Evolutionary conservation across 2,113 vertebrate species (phyloP), one percentile per base, ranked within the genome.

Genomic region (Alaudala cheleensis): DNA sequence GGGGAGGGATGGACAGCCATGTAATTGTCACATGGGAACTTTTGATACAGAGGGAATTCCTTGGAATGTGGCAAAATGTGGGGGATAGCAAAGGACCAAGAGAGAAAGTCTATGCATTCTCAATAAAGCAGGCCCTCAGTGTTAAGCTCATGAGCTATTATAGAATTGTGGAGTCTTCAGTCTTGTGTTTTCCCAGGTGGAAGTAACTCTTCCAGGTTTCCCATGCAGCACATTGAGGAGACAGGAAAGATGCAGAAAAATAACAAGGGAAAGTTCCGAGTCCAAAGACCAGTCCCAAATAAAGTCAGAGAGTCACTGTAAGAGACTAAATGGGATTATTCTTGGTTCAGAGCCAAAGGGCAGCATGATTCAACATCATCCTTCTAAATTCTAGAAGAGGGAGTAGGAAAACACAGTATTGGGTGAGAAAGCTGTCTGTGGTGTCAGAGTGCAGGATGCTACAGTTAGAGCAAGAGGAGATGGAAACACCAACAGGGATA

Each of bases 1-100:
- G 16, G 53, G 44, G 21, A 34, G 28, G 47, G 42, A 47, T 0
- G 0, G 33, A 45, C 62, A 86, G 47, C 40, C 29, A 34, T 0
- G 0, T 53, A 53, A 44, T 6, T 62, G 28, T 33, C 57, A 39
- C 8, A 5, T 19, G 20, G 42, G 7, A 49, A 42, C 14, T 70
- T 71, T 26, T 17, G 47, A 67, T 34, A 33, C 7, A 28, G 21
- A 58, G 25, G 15, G 54, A 66, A 50, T 72, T 88, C n/a, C 40
- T 82, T 0, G 0, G 23, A 33, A 25, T 31, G 20, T 34, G 8
- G 22, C 28, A 82, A 73, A 51, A 72, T 31, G 22, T 21, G 16
- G 9, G 29, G 17, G 7, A 49, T 1, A 3, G 16, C 44, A 39
- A 42, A 90, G 40, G 57, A 47, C 17, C 29, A 56, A 62, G 39